Base-by-base conservation (phyloP, 1,140 invertebrate species). In the Ericerus pela region DNA sequence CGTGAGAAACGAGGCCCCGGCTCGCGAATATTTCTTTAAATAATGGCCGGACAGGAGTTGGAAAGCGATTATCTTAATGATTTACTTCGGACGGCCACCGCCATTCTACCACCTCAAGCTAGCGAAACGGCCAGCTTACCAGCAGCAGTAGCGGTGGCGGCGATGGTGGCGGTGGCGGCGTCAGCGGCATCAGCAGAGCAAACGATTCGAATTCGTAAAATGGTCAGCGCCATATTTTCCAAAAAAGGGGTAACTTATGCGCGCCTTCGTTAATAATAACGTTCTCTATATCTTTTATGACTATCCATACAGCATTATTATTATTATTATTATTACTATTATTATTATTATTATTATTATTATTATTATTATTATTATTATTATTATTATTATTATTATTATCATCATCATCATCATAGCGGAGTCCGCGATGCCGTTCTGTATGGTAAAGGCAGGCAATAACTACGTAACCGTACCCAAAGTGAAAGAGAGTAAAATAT, bases 1-100 rank as follows among this genome's bases (percentile, higher is more conserved):
- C 41, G 41, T 47, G 41, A 47, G 41, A 47, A 47, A 47, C 41
- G 41, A 47, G 41, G 41, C 41, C n/a, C 41, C 41, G 41, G 41
- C 36, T 47, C 41, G 41, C 41, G 41, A 47, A 47, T 47, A 47
- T 47, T 47, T 47, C 41, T 47, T 47, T 47, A 47, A 47, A 47
- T 47, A 47, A 47, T 47, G 41, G 41, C 41, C 41, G 41, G 41
- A 47, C 41, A 47, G 41, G 41, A 47, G 41, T 47, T 47, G 41
- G 41, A 47, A 47, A 47, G 41, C 41, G 41, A 47, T 47, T 47
- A 47, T 47, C 41, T 47, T 47, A 47, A 47, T 47, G 41, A 47
- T 47, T 47, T 47, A 47, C 41, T 47, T 47, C 41, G 41, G 41
- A 47, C 41, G 41, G 16, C n/a, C 41, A 24, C 41, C 41, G 41